Percentiles rank a stretch among this genome's conserved stretches.
Evolutionary conservation across 2,888 invertebrate species (phyloP).

Genomic region (Acronicta leporina): DNA sequence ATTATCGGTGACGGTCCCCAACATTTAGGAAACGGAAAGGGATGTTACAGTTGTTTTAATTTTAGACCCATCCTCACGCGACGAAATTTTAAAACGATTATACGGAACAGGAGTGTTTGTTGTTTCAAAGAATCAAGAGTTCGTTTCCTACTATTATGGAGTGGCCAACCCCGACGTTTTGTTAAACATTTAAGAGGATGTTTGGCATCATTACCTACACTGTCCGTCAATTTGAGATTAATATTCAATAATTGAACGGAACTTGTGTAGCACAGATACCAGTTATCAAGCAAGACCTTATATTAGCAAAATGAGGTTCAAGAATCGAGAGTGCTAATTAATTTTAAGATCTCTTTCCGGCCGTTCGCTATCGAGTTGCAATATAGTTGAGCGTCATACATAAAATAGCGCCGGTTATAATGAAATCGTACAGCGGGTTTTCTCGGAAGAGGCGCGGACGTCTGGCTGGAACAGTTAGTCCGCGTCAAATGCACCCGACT

Average conservation of each 20-base stretch:
- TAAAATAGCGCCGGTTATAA: conserved; percentile 49
- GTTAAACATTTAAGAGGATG: conserved; percentile 42
- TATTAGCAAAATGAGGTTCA: conserved; percentile 13
- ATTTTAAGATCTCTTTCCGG: conserved; percentile 36
- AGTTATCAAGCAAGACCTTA: conserved; percentile 1
- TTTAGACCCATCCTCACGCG: conserved; percentile 62
- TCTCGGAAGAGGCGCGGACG: conserved; percentile 70
- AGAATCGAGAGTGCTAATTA: conserved; percentile 25
- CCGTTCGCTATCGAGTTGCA: conserved; percentile 36
- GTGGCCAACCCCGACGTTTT: conserved; percentile 34
- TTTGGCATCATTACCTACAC: conserved; percentile 31
- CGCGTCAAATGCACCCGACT: conserved; percentile 48
- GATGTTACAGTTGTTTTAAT: conserved; percentile 70
- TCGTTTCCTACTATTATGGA: conserved; percentile 54
- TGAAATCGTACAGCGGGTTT: conserved; percentile 61
- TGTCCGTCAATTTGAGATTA: conserved; percentile 16
- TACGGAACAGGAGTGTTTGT: conserved; percentile 67
- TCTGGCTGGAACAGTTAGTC: conserved; percentile 61
- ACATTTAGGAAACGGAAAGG: conserved; percentile 72
- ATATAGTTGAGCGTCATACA: conserved; percentile 38
- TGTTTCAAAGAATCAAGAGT: conserved; percentile 63
- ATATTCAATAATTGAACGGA: conserved; percentile 6
- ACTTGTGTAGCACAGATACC: neutral
- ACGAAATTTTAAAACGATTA: conserved; percentile 61
- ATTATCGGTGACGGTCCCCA: conserved; percentile 65